Percentiles rank a stretch among this genome's conserved stretches.
phyloP scores from a whole-genome alignment of 92 coral and sea anemone species.

The Umimayanthus kanabou region DNA sequence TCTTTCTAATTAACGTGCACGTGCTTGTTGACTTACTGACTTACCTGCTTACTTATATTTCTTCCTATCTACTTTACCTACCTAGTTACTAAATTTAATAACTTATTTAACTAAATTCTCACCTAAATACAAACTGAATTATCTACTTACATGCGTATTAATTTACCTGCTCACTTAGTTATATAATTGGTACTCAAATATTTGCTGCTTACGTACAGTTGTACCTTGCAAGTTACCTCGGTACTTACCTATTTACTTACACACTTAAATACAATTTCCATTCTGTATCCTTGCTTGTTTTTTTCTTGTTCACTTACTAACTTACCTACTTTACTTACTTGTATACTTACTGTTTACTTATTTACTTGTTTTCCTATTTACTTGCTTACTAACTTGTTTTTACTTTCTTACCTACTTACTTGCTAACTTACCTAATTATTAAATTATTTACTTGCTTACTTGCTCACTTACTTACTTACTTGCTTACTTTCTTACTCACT shows the following conservation, averaged over 20 bases:
- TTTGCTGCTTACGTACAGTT: neutral
- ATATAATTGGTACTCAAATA: too few relatives aligned
- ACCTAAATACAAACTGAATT: neutral
- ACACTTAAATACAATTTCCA: neutral
- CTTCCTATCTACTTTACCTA: neutral
- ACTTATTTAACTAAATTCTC: neutral
- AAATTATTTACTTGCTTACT: too few relatives aligned
- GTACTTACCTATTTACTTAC: neutral
- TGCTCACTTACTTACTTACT: neutral
- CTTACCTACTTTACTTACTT: neutral
- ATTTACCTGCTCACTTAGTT: neutral
- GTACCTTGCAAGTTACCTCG: neutral
- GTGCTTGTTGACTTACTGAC: neutral
- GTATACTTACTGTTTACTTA: too few relatives aligned
- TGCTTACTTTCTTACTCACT: neutral
- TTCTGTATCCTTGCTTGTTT: neutral
- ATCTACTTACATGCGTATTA: neutral
- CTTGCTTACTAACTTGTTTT: too few relatives aligned
- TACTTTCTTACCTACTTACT: too few relatives aligned
- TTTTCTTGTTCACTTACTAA: neutral
- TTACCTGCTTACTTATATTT: too few relatives aligned
- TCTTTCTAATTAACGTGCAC: neutral
- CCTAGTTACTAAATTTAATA: neutral
- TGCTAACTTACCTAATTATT: too few relatives aligned
- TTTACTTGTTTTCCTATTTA: too few relatives aligned